Evolutionary conservation across 2,888 invertebrate genomes (phyloP).

Genomic region (Nezara viridula): DNA sequence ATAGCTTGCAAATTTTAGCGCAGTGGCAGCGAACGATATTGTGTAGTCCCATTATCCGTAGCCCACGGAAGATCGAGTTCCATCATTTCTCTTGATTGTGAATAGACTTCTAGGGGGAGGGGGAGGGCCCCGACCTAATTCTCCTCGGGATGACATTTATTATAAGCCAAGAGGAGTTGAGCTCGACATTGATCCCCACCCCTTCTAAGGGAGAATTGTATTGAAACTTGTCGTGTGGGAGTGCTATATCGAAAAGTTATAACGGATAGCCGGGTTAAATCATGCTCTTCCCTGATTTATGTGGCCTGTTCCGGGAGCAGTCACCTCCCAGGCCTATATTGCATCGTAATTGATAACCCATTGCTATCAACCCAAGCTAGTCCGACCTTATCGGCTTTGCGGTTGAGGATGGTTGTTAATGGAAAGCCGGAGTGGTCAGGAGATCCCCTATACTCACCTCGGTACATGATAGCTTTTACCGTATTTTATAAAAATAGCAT

Average conservation of each 20-base stretch:
- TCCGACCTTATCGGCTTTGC: background rate
- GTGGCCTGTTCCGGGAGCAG: background rate
- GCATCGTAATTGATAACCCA: conserved; percentile 13
- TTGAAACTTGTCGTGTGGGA: background rate
- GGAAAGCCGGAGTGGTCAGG: background rate
- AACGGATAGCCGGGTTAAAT: conserved; percentile 32
- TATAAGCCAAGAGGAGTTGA: background rate
- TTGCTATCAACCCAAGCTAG: background rate
- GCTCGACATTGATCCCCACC: background rate
- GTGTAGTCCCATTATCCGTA: background rate
- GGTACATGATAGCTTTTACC: too few relatives aligned
- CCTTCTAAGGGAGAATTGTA: background rate
- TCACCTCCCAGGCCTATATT: conserved; percentile 7
- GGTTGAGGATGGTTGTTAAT: background rate
- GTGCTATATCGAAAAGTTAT: conserved; percentile 28
- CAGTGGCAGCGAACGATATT: too few relatives aligned
- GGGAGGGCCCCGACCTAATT: background rate
- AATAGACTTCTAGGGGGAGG: background rate
- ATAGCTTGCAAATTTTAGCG: too few relatives aligned
- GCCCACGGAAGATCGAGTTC: background rate
- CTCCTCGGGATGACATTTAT: background rate
- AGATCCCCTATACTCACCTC: background rate
- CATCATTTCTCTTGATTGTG: background rate
- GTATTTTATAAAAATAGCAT: too few relatives aligned
- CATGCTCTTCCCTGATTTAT: conserved; percentile 27